Evolutionary conservation across 2,888 invertebrate species (phyloP), one percentile per base, ranked within the genome.

Genomic region (Eulithis testata): DNA sequence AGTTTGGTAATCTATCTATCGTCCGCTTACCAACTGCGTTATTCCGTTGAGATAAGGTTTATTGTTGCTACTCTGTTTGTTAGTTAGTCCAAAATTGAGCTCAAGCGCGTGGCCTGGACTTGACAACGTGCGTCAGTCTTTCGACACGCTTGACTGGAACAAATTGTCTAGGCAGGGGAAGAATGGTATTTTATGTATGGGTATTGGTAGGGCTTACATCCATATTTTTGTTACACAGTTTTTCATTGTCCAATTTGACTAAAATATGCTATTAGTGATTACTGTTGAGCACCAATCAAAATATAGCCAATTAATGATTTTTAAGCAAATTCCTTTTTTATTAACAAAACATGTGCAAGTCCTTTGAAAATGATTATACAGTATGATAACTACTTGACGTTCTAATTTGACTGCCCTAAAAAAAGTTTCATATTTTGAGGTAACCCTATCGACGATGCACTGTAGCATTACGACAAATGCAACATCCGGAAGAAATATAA

Each of bases 121-220:
- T 88, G 88, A 87, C 67, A 67, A 67, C 84, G 85, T 80, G 78
- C 83, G 84, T 80, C 80, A 81, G 78, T 76, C 81, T 88, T 92
- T 91, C 86, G 93, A 81, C 82, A 90, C 83, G 89, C 91, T 85
- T 77, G 82, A 83, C 86, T 87, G 90, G 87, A 92, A 92, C 93
- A 80, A 93, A 93, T 91, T 87, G 81, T 85, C 84, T 85, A 81
- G 80, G 81, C 82, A 78, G 79, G 86, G 86, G 88, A 85, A 82
- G 74, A 70, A 73, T 71, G 66, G 59, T 61, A 66, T 40, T 40
- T 8, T 11, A 40, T 40, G 9, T 8, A 73, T 81, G 73, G 65
- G 69, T 56, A 63, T 60, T 70, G 62, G 77, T 68, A 73, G 69
- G 64, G 76, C 73, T 63, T 68, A 71, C 73, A 62, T 57, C 3